These are phyloP conservation scores for rabbit (Oryctolagus cuniculus) DNA, from an alignment of 2,113 vertebrate genomes.

Conservation along the genomic window mOryCun1.1 NC_091432.1:185330001-185330500, in stretches of 20 bases:
- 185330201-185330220: too few relatives aligned
- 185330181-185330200: too few relatives aligned
- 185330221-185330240: neutral
- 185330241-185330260: neutral
- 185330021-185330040: too few relatives aligned
- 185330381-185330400: neutral
- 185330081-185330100: too few relatives aligned
- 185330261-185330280: neutral
- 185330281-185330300: neutral
- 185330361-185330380: neutral
- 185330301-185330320: neutral
- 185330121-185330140: too few relatives aligned
- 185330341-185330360: neutral
- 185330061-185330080: too few relatives aligned
- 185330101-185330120: too few relatives aligned
- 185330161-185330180: too few relatives aligned
- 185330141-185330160: too few relatives aligned
- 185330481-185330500: conserved; percentile 33
- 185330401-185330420: neutral
- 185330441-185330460: neutral
- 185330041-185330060: too few relatives aligned
- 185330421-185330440: neutral
- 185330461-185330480: neutral
- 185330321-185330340: neutral
- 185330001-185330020: too few relatives aligned